Conservation (phyloP, 2,888 invertebrate genomes). For the Troilus luridus region DNA sequence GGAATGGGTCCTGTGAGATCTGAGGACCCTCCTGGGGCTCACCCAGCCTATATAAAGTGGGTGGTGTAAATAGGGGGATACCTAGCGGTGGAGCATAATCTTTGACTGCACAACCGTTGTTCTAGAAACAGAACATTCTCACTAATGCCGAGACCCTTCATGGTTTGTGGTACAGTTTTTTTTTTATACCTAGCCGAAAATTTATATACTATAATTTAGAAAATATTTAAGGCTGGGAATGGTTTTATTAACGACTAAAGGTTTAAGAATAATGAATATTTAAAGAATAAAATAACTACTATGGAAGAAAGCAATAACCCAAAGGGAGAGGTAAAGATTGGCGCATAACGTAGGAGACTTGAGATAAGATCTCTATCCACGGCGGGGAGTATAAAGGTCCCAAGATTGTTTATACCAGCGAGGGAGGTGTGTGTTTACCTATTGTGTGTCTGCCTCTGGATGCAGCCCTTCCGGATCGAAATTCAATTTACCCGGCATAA, state of each 20-base stretch:
- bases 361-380: constrained; percentile 14
- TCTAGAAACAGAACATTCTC: no score
- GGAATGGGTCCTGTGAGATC: no score
- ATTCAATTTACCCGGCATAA: constrained; percentile 58
- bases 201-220: no score
- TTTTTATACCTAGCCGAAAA: no score
- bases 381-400: not conserved
- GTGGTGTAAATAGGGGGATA: no score
- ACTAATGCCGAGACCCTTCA: no score
- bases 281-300: not conserved
- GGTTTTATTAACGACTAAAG: not conserved
- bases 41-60: no score
- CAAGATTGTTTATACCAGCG: constrained; percentile 48
- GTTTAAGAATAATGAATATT: not conserved
- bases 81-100: no score
- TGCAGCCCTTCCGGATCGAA: constrained; percentile 44
- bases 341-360: not conserved
- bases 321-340: not conserved
- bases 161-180: no score
- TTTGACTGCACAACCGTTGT: no score
- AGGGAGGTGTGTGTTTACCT: constrained; percentile 18
- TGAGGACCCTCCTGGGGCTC: no score
- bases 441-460: not conserved
- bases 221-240: no score
- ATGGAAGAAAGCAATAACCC: not conserved